Conservation (phyloP, 2,888 invertebrate genomes). For the Drosophila merina region DNA sequence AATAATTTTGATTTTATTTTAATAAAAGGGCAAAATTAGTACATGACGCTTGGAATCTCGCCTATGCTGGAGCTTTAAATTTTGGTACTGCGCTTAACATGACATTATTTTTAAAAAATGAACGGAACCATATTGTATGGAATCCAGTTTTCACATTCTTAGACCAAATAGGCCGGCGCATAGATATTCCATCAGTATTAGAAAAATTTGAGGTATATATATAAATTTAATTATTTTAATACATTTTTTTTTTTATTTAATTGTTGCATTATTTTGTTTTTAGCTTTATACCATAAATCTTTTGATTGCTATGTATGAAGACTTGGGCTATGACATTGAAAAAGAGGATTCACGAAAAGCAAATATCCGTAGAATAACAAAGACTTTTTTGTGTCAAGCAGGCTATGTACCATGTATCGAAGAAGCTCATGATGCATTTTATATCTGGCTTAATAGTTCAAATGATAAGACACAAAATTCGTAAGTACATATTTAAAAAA, state of each 20-base stretch:
- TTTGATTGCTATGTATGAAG: constrained; percentile 89
- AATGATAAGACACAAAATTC: constrained; percentile 92
- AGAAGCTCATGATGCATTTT: constrained; percentile 89
- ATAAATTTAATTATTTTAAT: background rate
- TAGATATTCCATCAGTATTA: constrained; percentile 87
- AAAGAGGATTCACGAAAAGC: constrained; percentile 88
- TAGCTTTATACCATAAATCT: constrained; percentile 89
- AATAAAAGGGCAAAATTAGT: constrained; percentile 70
- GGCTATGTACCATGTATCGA: constrained; percentile 91
- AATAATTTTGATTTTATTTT: background rate
- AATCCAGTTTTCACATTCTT: constrained; percentile 93
- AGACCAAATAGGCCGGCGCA: constrained; percentile 91
- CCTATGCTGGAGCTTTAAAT: constrained; percentile 88
- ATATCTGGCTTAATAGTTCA: constrained; percentile 90
- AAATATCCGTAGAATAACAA: constrained; percentile 88
- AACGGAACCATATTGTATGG: constrained; percentile 91
- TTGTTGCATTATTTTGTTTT: background rate
- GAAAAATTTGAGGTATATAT: constrained; percentile 88
- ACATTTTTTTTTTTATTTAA: background rate
- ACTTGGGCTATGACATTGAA: constrained; percentile 86
- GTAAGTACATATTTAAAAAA: constrained; percentile 85
- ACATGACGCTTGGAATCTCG: constrained; percentile 80
- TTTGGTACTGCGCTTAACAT: constrained; percentile 91
- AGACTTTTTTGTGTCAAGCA: constrained; percentile 89
- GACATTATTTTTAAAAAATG: constrained; percentile 90